phyloP scores from a whole-genome alignment of 2,888 invertebrate genomes.

The Cyclophora punctaria region DNA sequence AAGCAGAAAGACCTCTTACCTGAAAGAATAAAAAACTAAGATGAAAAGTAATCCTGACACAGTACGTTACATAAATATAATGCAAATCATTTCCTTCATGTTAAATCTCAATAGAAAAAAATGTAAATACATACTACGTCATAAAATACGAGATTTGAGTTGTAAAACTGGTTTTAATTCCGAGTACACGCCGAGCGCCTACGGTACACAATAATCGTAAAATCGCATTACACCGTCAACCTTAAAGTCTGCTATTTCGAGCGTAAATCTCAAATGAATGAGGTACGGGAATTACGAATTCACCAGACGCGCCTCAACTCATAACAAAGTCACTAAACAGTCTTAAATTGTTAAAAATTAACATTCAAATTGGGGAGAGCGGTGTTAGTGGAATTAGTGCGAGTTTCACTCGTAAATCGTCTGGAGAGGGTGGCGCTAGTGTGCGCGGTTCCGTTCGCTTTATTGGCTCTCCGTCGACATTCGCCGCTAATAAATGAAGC shows the following conservation, averaged over 20 bases:
- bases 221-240: slow-evolving; percentile 38
- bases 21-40: slow-evolving; percentile 28
- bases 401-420: slow-evolving; percentile 68
- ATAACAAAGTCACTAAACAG: slow-evolving; percentile 60
- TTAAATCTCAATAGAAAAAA: neutral
- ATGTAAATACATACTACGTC: slow-evolving; percentile 1
- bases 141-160: slow-evolving; percentile 7
- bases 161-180: slow-evolving; percentile 24
- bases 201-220: slow-evolving; percentile 36
- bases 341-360: slow-evolving; percentile 72
- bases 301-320: slow-evolving; percentile 46
- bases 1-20: slow-evolving; percentile 19
- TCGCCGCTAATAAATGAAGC: slow-evolving; percentile 71
- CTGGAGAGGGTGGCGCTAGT: slow-evolving; percentile 57
- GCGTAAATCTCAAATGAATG: slow-evolving; percentile 45
- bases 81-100: too few relatives aligned
- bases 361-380: slow-evolving; percentile 67
- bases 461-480: slow-evolving; percentile 65
- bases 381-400: slow-evolving; percentile 70
- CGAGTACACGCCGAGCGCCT: slow-evolving; percentile 25
- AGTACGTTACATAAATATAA: too few relatives aligned
- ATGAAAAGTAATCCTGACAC: slow-evolving; percentile 20
- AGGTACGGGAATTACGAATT: slow-evolving; percentile 37
- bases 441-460: slow-evolving; percentile 35
- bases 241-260: slow-evolving; percentile 32